These are phyloP conservation scores for Melanotus villosus DNA, from an alignment of 2,888 invertebrate species.

Conservation along the genomic window DNA sequence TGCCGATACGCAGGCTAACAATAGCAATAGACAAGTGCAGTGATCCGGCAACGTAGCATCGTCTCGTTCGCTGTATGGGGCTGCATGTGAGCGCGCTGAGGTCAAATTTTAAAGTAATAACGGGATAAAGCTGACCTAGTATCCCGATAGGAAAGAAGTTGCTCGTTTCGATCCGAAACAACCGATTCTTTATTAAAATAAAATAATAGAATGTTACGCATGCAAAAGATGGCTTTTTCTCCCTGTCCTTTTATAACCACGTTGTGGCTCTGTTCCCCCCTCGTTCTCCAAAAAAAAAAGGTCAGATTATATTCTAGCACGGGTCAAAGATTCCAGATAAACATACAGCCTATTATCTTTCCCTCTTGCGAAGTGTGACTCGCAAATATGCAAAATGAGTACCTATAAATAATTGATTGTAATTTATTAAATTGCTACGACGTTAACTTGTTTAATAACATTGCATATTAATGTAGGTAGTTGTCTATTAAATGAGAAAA, in stretches of 20 bases:
- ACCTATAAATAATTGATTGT: slow-evolving; percentile 20
- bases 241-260: too few relatives aligned
- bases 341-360: neutral
- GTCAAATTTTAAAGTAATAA: slow-evolving; percentile 44
- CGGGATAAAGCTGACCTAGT: slow-evolving; percentile 46
- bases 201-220: too few relatives aligned
- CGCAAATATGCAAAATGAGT: slow-evolving; percentile 7
- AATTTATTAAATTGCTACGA: slow-evolving; percentile 14
- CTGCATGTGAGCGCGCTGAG: slow-evolving; percentile 34
- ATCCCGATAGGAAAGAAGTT: neutral
- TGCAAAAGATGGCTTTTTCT: too few relatives aligned
- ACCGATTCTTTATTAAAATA: too few relatives aligned
- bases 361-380: neutral
- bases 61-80: slow-evolving; percentile 44
- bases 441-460: neutral
- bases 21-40: slow-evolving; percentile 47
- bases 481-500: neutral
- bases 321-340: slow-evolving; percentile 14
- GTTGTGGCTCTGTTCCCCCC: neutral
- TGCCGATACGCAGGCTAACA: slow-evolving; percentile 45
- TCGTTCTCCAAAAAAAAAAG: neutral
- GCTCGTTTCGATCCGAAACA: neutral
- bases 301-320: neutral
- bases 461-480: neutral
- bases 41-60: slow-evolving; percentile 34